Evolutionary conservation across 2,797 vertebrate genomes (phyloP).

Genomic region (Aselliscus stoliczkanus): DNA sequence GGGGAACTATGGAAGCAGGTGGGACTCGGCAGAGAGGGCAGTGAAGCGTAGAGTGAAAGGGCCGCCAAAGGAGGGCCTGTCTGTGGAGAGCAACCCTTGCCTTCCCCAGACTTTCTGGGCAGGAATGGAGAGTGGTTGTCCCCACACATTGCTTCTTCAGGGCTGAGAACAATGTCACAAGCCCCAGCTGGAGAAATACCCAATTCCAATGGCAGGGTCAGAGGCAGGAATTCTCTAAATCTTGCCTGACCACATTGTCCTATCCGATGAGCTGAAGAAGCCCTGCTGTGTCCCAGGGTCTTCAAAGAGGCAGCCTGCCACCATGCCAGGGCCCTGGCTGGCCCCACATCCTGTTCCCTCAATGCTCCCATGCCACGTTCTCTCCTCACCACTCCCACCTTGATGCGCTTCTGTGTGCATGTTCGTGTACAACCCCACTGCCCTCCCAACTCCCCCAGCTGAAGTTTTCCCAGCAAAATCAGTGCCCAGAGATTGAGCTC

Average conservation of each 20-base stretch:
- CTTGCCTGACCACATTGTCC: neutral
- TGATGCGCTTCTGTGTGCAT: conserved; percentile 62
- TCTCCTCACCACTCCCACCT: neutral
- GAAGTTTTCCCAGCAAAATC: conserved; percentile 27
- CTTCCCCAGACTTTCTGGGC: neutral
- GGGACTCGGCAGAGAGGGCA: neutral
- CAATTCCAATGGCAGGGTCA: neutral
- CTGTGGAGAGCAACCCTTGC: neutral
- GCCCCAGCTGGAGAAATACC: neutral
- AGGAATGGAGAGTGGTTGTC: neutral
- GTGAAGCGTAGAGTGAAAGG: neutral
- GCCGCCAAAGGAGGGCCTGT: neutral
- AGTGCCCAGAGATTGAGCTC: conserved; percentile 2
- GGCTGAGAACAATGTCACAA: neutral
- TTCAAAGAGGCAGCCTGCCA: neutral
- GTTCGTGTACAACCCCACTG: conserved; percentile 42
- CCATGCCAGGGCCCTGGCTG: neutral
- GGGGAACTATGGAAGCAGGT: neutral
- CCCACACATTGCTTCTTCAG: neutral
- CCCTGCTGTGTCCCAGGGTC: conserved; percentile 19
- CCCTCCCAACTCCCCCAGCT: neutral
- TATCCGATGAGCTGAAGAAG: neutral
- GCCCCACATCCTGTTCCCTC: neutral
- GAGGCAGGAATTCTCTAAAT: conserved; percentile 16
- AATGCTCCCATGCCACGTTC: neutral